Conservation (phyloP, 2,888 invertebrate genomes). For the Calameuta idolon region DNA sequence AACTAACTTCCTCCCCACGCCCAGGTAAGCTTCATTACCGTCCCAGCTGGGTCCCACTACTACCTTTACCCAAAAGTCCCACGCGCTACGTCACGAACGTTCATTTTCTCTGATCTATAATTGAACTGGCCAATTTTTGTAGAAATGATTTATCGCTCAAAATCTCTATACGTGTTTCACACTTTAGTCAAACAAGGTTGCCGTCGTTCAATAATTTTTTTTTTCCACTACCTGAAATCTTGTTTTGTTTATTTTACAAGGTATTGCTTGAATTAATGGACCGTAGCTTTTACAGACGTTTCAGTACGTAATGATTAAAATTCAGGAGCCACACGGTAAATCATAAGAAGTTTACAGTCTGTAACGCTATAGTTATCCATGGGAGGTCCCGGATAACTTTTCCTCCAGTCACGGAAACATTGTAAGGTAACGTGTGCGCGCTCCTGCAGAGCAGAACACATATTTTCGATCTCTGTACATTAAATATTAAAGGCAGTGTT, state of each 20-base stretch:
- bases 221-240: not conserved
- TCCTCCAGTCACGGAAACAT: constrained; percentile 7
- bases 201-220: not conserved
- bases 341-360: not conserved
- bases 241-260: not conserved
- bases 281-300: not conserved
- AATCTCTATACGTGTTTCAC: not conserved
- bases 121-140: not conserved
- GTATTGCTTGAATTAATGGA: not conserved
- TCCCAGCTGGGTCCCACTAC: not conserved
- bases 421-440: not conserved
- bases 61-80: not conserved
- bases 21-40: constrained; percentile 18
- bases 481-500: not conserved
- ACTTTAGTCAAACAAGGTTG: not conserved
- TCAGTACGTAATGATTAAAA: not conserved
- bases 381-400: constrained; percentile 7
- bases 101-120: not conserved
- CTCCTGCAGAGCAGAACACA: not conserved
- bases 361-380: not conserved
- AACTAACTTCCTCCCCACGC: constrained; percentile 22
- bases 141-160: not conserved
- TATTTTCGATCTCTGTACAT: not conserved
- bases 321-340: not conserved
- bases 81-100: not conserved